Conservation (phyloP, 2,113 vertebrate genomes). For the Oncorhynchus keta region DNA sequence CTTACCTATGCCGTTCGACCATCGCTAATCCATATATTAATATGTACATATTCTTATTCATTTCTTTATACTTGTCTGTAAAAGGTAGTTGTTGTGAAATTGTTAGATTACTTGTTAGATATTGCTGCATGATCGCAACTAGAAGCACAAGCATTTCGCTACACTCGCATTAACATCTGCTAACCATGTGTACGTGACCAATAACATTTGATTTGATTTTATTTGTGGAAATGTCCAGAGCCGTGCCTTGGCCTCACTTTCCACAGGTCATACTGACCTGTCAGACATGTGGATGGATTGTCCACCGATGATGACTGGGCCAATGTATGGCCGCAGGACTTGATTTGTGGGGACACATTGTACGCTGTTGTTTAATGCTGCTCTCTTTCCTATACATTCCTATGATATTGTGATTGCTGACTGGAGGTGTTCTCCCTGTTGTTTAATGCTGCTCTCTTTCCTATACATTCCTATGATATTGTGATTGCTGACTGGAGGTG, state of each 20-base stretch:
- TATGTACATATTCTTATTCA: too few relatives aligned
- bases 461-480: not conserved
- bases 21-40: too few relatives aligned
- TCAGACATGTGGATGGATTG: not conserved
- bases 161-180: too few relatives aligned
- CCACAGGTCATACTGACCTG: not conserved
- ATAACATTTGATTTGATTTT: too few relatives aligned
- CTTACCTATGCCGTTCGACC: too few relatives aligned
- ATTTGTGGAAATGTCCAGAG: not conserved
- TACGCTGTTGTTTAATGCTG: not conserved
- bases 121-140: too few relatives aligned
- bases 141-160: too few relatives aligned
- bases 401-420: not conserved
- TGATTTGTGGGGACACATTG: not conserved
- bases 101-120: too few relatives aligned
- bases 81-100: too few relatives aligned
- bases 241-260: not conserved
- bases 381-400: not conserved
- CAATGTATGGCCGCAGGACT: not conserved
- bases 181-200: too few relatives aligned
- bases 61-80: too few relatives aligned
- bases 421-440: not conserved
- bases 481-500: not conserved
- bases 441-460: not conserved
- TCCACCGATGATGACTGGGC: not conserved